A percentile compares a stretch with the other conserved stretches of the same genome.
Conservation (phyloP, 2,797 vertebrate species). For the Bucorvus abyssinicus region DNA sequence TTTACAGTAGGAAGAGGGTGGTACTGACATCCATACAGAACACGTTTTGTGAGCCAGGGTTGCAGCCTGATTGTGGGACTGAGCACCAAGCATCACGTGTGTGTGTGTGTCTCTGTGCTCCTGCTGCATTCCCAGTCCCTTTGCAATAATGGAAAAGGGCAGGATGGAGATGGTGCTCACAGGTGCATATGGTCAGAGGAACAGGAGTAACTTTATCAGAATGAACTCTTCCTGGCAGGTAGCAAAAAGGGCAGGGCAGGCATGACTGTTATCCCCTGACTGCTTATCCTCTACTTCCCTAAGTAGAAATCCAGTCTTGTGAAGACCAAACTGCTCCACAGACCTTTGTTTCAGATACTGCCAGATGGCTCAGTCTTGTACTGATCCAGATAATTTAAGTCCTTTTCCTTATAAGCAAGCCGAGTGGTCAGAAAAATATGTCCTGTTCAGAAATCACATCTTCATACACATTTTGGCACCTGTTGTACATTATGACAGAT, state of each 20-base stretch:
- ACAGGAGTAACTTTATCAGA: neutral
- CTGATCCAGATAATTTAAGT: neutral
- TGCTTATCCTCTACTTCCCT: neutral
- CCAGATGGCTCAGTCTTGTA: neutral
- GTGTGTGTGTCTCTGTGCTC: neutral
- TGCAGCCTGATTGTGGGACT: neutral
- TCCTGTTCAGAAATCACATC: neutral
- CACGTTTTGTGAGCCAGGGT: neutral
- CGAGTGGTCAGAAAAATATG: neutral
- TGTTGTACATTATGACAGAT: accelerated
- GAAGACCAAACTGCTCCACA: neutral
- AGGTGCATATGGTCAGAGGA: neutral
- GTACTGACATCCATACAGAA: accelerated
- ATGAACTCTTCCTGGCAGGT: neutral
- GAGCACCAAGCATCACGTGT: too few relatives aligned
- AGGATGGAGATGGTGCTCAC: neutral
- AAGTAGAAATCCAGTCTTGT: neutral
- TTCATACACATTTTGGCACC: neutral
- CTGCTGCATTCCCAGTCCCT: neutral
- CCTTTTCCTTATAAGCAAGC: neutral
- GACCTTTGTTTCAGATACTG: neutral
- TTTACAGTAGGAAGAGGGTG: neutral
- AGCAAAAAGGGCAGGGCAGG: neutral
- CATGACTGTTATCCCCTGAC: neutral
- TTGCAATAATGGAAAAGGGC: neutral